Percentiles rank a stretch among this genome's conserved stretches.
Conservation (phyloP, 1,140 invertebrate genomes). For the Bombus breviceps region DNA sequence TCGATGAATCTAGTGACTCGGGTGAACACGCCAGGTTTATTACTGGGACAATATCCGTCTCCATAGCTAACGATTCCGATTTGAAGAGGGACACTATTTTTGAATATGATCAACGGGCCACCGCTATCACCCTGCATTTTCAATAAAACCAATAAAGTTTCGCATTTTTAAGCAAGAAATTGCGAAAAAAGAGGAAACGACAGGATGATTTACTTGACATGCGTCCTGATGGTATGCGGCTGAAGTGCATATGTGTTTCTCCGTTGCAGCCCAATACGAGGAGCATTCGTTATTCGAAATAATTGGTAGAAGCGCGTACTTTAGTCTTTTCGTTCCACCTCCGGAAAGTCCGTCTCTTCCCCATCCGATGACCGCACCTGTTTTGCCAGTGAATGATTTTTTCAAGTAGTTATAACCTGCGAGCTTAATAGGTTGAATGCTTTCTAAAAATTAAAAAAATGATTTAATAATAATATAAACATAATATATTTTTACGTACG, state of each 20-base stretch:
- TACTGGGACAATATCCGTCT: constrained; percentile 64
- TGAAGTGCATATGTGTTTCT: constrained; percentile 61
- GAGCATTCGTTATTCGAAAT: constrained; percentile 60
- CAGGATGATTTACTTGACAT: constrained; percentile 52
- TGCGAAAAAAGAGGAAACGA: neutral
- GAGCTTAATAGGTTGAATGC: constrained; percentile 13
- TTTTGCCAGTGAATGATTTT: neutral
- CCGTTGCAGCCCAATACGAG: constrained; percentile 37
- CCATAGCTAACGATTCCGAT: constrained; percentile 70
- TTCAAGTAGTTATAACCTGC: neutral
- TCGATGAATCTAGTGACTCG: constrained; percentile 28
- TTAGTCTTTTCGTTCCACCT: constrained; percentile 39
- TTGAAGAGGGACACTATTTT: constrained; percentile 50
- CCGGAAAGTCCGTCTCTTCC: constrained; percentile 38
- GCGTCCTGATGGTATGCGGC: constrained; percentile 42
- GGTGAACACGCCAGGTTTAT: constrained; percentile 62
- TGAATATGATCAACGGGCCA: constrained; percentile 57
- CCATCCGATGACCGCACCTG: constrained; percentile 61
- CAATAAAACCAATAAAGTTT: neutral
- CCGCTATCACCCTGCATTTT: constrained; percentile 64
- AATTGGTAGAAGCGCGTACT: constrained; percentile 54
- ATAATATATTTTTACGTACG: neutral
- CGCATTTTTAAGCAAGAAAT: neutral
- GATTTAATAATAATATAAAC: neutral
- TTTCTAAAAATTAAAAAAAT: neutral